Conservation (phyloP, 2,113 vertebrate species). For the Phalacrocorax carbo region DNA sequence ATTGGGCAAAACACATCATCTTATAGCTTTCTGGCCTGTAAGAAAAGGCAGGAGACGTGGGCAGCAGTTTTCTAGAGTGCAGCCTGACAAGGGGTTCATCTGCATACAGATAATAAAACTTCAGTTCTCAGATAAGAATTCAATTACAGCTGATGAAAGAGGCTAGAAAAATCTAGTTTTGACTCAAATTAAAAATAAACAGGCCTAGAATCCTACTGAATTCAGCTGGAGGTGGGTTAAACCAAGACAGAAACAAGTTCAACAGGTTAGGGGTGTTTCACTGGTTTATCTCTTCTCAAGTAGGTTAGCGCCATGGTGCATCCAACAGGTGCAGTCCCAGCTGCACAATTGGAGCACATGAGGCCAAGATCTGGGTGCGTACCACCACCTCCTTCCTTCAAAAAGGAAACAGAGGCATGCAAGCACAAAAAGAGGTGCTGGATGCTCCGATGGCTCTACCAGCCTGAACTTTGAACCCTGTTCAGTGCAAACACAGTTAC, state of each 20-base stretch:
- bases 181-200: neutral
- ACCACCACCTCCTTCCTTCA: neutral
- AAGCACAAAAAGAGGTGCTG: neutral
- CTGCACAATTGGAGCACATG: rapidly evolving
- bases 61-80: neutral
- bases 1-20: neutral
- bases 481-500: neutral
- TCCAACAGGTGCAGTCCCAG: neutral
- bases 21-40: neutral
- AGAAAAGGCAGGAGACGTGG: rapidly evolving
- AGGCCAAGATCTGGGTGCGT: neutral
- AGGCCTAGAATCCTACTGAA: neutral
- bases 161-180: neutral
- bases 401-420: neutral
- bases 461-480: neutral
- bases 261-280: neutral
- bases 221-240: neutral
- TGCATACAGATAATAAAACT: neutral
- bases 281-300: neutral
- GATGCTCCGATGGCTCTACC: rapidly evolving
- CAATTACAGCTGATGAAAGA: neutral
- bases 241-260: neutral
- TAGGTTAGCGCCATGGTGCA: rapidly evolving
- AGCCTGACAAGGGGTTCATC: neutral
- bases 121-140: neutral